Percentiles rank a stretch among this genome's conserved stretches.
These are phyloP conservation scores for Tamandua tetradactyla DNA, from an alignment of 2,797 vertebrate species.

Conservation along the genomic window DNA sequence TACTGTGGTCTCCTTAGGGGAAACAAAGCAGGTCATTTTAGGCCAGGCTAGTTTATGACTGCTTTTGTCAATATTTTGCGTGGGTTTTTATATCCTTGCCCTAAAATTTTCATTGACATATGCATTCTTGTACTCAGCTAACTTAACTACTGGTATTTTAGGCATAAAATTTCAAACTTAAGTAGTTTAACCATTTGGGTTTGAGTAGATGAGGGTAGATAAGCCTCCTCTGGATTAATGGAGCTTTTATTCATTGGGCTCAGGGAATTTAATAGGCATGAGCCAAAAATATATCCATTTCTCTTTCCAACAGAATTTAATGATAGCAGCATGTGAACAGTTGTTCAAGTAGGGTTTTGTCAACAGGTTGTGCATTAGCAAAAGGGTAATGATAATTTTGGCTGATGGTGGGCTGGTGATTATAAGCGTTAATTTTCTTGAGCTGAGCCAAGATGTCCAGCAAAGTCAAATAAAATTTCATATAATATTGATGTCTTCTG, in stretches of 20 bases:
- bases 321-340: not conserved
- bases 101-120: slow-evolving; percentile 25
- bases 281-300: not conserved
- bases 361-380: not conserved
- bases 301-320: not conserved
- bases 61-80: not conserved
- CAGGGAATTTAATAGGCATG: not conserved
- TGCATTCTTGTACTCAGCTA: not conserved
- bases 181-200: slow-evolving; percentile 8
- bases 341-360: not conserved
- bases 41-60: slow-evolving; percentile 19
- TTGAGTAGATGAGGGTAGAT: not conserved
- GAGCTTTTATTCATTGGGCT: not conserved
- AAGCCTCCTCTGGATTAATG: not conserved
- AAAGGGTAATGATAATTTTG: slow-evolving; percentile 23
- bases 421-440: slow-evolving; percentile 34
- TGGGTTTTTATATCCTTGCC: slow-evolving; percentile 41
- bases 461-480: slow-evolving; percentile 19
- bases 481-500: not conserved
- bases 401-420: not conserved
- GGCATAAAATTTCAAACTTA: not conserved
- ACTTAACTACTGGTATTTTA: slow-evolving; percentile 37
- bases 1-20: not conserved
- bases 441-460: not conserved
- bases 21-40: not conserved